phyloP scores from a whole-genome alignment of 23 tunicate genomes.

The Clavelina lepadiformis region DNA sequence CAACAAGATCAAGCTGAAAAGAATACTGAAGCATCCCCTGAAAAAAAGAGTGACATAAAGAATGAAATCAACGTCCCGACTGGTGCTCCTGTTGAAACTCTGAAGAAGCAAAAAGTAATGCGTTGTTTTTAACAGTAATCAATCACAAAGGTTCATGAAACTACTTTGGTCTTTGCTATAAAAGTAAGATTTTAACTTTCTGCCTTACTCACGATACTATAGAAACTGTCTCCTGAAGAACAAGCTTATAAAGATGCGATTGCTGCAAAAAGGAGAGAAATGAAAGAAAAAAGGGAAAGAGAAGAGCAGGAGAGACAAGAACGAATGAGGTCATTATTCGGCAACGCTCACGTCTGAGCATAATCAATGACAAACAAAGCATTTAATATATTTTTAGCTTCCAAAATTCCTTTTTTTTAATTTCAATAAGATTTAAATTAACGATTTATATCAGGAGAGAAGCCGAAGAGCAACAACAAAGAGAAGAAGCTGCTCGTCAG shows the following conservation, averaged over 20 bases:
- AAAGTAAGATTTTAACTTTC: too few relatives aligned
- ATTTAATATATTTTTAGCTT: background rate
- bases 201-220: too few relatives aligned
- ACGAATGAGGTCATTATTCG: constrained; percentile 26
- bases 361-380: background rate
- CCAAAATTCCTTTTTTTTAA: background rate
- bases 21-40: too few relatives aligned
- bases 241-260: constrained; percentile 67
- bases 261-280: constrained; percentile 58
- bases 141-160: too few relatives aligned
- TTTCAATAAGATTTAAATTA: background rate
- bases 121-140: too few relatives aligned
- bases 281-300: constrained; percentile 54
- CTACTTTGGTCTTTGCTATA: too few relatives aligned
- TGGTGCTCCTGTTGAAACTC: too few relatives aligned
- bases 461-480: constrained; percentile 22
- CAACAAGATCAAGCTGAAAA: too few relatives aligned
- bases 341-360: background rate
- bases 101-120: too few relatives aligned
- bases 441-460: constrained; percentile 1
- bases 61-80: too few relatives aligned
- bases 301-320: constrained; percentile 59
- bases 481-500: constrained; percentile 41
- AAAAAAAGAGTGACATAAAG: too few relatives aligned
- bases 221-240: constrained; percentile 36